Percentiles rank a stretch among this genome's conserved stretches.
These are phyloP conservation scores for Heliothis subflexa DNA, from an alignment of 1,140 invertebrate genomes.

Conservation along the genomic window DNA sequence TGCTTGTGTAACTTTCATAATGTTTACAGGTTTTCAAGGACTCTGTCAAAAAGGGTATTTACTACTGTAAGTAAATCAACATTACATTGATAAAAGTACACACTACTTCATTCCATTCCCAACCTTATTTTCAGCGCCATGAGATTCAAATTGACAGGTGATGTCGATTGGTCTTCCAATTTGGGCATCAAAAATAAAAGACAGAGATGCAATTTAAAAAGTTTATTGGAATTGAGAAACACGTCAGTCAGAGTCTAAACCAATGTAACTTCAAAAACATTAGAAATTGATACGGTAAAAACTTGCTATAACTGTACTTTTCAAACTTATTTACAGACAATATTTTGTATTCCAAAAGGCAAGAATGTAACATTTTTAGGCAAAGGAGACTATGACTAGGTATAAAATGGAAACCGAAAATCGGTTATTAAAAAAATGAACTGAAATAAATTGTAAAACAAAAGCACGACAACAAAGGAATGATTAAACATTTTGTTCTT, in stretches of 20 bases:
- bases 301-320: constrained; percentile 20
- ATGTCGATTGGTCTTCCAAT: not conserved
- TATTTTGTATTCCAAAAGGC: not conserved
- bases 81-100: too few species aligned
- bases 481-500: constrained; percentile 39
- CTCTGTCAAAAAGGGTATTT: too few species aligned
- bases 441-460: not conserved
- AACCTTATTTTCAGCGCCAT: not conserved
- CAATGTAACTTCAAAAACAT: constrained; percentile 8
- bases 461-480: constrained; percentile 40
- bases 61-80: too few species aligned
- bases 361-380: too few species aligned
- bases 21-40: too few species aligned
- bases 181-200: not conserved
- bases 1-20: not conserved
- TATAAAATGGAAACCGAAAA: constrained; percentile 8
- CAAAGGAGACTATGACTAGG: constrained; percentile 25
- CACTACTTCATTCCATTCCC: too few species aligned
- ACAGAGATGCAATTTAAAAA: constrained; percentile 12
- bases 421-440: not conserved
- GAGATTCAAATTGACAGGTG: not conserved
- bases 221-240: constrained; percentile 37
- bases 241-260: constrained; percentile 31
- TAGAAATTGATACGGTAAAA: constrained; percentile 9
- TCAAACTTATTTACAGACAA: not conserved